A percentile compares a stretch with the other conserved stretches of the same genome.
Evolutionary conservation across 2,888 invertebrate genomes (phyloP).

Genomic region (Phyto melanocephala): DNA sequence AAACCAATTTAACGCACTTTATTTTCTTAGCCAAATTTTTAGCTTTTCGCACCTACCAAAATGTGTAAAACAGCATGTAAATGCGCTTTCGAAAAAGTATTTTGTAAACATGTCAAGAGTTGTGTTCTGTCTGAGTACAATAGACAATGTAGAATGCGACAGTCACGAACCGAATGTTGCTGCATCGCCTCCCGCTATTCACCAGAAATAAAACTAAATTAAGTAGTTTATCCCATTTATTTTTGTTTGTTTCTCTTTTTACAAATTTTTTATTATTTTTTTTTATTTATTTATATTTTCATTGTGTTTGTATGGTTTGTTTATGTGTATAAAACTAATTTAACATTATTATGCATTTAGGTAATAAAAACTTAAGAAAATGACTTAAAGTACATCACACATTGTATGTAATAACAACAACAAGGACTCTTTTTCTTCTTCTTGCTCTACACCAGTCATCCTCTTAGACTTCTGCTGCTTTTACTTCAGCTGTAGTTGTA

Average conservation of each 20-base stretch:
- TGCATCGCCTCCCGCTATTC: neutral
- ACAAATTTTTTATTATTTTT: neutral
- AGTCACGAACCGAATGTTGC: conserved; percentile 22
- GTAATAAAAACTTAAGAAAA: conserved; percentile 59
- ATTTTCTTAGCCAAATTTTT: neutral
- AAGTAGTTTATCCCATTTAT: conserved; percentile 33
- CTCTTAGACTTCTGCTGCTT: neutral
- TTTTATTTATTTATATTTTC: neutral
- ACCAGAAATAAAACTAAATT: conserved; percentile 48
- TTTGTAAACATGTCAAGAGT: conserved; percentile 31
- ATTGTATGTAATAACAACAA: conserved; percentile 41
- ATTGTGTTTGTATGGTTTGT: conserved; percentile 4
- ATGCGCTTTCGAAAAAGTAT: neutral
- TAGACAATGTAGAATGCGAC: conserved; percentile 23
- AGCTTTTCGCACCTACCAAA: neutral
- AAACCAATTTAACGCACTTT: neutral
- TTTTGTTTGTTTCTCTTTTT: neutral
- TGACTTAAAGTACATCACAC: conserved; percentile 70
- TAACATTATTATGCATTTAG: conserved; percentile 59
- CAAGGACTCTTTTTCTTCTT: conserved; percentile 16
- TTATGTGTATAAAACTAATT: conserved; percentile 33
- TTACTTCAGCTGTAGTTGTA: neutral
- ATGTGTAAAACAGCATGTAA: neutral
- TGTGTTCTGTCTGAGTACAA: conserved; percentile 32
- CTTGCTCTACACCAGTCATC: neutral